These are phyloP conservation scores for Scaptomyza tumidula DNA, from an alignment of 2,888 invertebrate genomes.

Conservation along the genomic window DNA sequence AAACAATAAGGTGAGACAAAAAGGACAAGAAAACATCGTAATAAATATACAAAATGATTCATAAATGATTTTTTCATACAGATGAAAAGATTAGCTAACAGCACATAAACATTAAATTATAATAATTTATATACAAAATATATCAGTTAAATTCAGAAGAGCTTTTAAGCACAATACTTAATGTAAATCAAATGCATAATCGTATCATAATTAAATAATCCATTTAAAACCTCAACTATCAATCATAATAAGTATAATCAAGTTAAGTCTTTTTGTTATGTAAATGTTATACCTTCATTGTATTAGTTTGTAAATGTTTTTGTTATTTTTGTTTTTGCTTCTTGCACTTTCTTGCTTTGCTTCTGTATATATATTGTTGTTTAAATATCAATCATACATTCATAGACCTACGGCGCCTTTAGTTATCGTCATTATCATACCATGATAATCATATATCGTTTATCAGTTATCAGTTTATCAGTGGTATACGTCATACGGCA, in stretches of 20 bases:
- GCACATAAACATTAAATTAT: not conserved
- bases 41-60: conserved; percentile 33
- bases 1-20: conserved; percentile 33
- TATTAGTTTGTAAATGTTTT: conserved; percentile 70
- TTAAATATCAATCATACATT: conserved; percentile 46
- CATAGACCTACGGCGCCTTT: conserved; percentile 47
- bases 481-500: conserved; percentile 28
- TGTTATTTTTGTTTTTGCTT: conserved; percentile 5
- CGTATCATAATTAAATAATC: conserved; percentile 22
- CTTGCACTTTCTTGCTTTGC: conserved; percentile 30
- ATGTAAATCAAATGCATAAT: conserved; percentile 38
- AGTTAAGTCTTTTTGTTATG: conserved; percentile 78
- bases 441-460: conserved; percentile 24
- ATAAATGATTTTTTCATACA: conserved; percentile 22
- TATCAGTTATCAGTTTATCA: conserved; percentile 52
- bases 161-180: conserved; percentile 22
- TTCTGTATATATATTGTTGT: conserved; percentile 49
- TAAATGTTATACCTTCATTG: conserved; percentile 71
- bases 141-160: not conserved
- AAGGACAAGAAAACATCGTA: conserved; percentile 5
- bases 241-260: conserved; percentile 67
- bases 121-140: conserved; percentile 33
- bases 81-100: conserved; percentile 11
- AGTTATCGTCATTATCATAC: conserved; percentile 41
- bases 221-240: conserved; percentile 39